phyloP scores from a whole-genome alignment of 2,113 vertebrate genomes.

The Mellivora capensis region DNA sequence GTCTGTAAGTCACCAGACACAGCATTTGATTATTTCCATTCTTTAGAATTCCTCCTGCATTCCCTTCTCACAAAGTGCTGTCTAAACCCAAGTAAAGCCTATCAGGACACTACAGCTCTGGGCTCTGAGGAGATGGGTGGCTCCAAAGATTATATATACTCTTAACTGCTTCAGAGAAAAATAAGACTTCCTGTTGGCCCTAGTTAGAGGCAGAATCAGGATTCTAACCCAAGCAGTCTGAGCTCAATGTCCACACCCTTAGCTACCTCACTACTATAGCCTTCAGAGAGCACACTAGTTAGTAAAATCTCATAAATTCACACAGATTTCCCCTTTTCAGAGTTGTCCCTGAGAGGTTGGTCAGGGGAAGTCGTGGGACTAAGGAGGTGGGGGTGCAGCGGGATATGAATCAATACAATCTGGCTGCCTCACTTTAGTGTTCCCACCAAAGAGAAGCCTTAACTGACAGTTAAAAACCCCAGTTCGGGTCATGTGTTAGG shows the following conservation, averaged over 20 bases:
- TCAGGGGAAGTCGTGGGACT: neutral
- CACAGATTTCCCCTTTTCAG: neutral
- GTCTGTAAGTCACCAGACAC: neutral
- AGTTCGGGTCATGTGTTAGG: neutral
- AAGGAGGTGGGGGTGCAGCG: rapidly evolving
- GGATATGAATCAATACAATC: neutral
- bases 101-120: neutral
- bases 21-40: neutral
- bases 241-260: neutral
- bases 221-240: neutral
- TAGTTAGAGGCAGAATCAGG: neutral
- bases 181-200: neutral
- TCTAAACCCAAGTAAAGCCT: neutral
- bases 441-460: neutral
- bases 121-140: neutral
- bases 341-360: neutral
- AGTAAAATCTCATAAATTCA: neutral
- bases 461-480: neutral
- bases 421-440: neutral
- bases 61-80: neutral
- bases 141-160: neutral
- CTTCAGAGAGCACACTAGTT: neutral
- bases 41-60: neutral
- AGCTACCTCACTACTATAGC: neutral
- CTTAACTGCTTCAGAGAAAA: neutral